Evolutionary conservation across 2,113 vertebrate species (phyloP).

Genomic region (Arvicanthis niloticus): DNA sequence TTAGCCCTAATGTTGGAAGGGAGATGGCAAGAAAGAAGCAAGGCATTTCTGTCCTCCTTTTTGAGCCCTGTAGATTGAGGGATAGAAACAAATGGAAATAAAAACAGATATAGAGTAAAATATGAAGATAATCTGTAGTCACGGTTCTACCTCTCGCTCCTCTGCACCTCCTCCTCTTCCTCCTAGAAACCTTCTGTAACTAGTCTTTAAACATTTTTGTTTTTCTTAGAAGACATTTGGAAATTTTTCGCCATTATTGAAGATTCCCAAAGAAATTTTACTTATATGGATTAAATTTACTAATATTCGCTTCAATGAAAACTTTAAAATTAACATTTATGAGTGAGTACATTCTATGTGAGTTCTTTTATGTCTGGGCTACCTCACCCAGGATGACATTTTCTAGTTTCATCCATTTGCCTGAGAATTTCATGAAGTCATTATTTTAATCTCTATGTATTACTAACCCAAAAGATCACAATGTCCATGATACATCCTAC

Average conservation of each 20-base stretch:
- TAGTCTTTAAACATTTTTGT: background rate
- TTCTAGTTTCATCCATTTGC: too few species aligned
- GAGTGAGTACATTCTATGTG: background rate
- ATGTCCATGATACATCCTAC: too few species aligned
- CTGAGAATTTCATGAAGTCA: too few species aligned
- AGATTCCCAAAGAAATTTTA: background rate
- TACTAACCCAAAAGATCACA: too few species aligned
- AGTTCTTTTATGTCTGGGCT: too few species aligned
- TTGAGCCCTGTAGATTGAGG: background rate
- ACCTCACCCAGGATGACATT: too few species aligned
- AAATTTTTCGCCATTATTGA: conserved; percentile 12
- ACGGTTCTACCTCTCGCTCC: background rate
- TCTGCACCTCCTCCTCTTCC: background rate
- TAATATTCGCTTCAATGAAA: background rate
- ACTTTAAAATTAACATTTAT: background rate
- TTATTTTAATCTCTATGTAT: too few species aligned
- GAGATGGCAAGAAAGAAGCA: background rate
- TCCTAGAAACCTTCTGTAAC: background rate
- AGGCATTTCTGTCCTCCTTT: background rate
- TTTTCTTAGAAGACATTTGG: background rate
- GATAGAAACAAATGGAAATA: background rate
- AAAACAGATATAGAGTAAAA: conserved; percentile 3
- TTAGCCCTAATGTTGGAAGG: background rate
- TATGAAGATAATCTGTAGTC: background rate
- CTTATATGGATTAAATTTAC: conserved; percentile 25